These are phyloP conservation scores for Sinocyclocheilus maitianheensis DNA, from an alignment of 2,113 vertebrate genomes.

Conservation along the genomic window DNA sequence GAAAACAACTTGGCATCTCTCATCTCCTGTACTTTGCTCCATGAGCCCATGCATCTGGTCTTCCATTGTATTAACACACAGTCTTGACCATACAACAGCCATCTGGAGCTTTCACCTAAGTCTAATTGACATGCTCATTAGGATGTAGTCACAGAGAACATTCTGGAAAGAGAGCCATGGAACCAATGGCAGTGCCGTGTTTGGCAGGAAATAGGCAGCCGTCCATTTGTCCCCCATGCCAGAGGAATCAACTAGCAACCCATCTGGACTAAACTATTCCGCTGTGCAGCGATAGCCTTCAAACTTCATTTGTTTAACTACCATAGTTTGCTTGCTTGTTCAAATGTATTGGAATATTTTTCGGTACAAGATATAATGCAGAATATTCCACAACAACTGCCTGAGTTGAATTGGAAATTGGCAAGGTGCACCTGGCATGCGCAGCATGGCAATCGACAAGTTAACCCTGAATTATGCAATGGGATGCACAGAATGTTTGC, in stretches of 20 bases:
- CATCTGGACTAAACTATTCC: slow-evolving; percentile 54
- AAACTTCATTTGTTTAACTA: slow-evolving; percentile 25
- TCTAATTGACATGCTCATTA: slow-evolving; percentile 50
- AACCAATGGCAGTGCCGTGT: slow-evolving; percentile 31
- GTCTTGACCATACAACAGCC: slow-evolving; percentile 43
- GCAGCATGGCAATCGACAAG: slow-evolving; percentile 29
- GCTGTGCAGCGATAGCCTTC: background rate
- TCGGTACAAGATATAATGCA: slow-evolving; percentile 19
- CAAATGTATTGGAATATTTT: slow-evolving; percentile 21
- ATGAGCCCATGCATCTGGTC: slow-evolving; percentile 48
- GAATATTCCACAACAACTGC: slow-evolving; percentile 32
- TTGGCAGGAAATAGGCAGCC: slow-evolving; percentile 51
- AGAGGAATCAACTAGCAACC: slow-evolving; percentile 43
- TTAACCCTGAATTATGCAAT: slow-evolving; percentile 44
- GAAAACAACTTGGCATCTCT: slow-evolving; percentile 20
- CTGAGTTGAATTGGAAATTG: slow-evolving; percentile 44
- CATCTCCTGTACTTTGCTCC: background rate
- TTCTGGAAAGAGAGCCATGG: slow-evolving; percentile 44
- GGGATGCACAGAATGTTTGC: slow-evolving; percentile 33
- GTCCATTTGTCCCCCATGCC: slow-evolving; percentile 27
- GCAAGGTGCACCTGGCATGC: slow-evolving; percentile 21
- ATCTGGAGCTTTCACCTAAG: slow-evolving; percentile 52
- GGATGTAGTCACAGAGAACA: slow-evolving; percentile 53
- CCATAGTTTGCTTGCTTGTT: slow-evolving; percentile 7
- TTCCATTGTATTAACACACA: slow-evolving; percentile 44